A percentile compares a stretch with the other conserved stretches of the same genome.
Evolutionary conservation across 2,888 invertebrate species (phyloP).

Genomic region (Tenthredo livida): DNA sequence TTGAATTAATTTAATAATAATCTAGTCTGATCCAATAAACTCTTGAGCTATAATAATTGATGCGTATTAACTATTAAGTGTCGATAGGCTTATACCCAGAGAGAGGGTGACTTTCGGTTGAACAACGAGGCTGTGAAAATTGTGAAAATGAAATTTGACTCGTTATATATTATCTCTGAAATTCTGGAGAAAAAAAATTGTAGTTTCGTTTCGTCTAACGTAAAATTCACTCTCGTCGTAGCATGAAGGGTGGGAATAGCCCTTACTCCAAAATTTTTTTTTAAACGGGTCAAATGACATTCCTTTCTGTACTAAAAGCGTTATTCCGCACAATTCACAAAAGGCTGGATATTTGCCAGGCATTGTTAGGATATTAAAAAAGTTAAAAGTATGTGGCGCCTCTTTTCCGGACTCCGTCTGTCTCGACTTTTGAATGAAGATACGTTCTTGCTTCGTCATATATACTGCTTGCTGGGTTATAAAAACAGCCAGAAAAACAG

Average conservation of each 20-base stretch:
- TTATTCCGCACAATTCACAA: background rate
- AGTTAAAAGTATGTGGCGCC: constrained; percentile 14
- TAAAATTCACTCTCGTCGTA: background rate
- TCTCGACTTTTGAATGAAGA: constrained; percentile 1
- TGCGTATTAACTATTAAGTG: background rate
- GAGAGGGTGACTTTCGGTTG: background rate
- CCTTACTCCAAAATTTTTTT: background rate
- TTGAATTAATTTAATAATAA: constrained; percentile 19
- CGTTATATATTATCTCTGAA: background rate
- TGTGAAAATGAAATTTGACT: background rate
- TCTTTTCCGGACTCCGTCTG: background rate
- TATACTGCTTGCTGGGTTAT: background rate
- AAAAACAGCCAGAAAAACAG: background rate
- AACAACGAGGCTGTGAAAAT: background rate
- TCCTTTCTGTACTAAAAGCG: background rate
- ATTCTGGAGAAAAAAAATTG: background rate
- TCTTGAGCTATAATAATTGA: background rate
- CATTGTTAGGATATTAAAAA: constrained; percentile 25
- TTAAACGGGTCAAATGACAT: background rate
- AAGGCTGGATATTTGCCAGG: constrained; percentile 29
- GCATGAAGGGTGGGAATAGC: background rate
- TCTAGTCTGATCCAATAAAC: constrained; percentile 14
- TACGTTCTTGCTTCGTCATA: background rate
- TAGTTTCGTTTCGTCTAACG: background rate
- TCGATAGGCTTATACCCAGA: background rate